Conservation (phyloP, 2,888 invertebrate genomes). For the Pseudeuparius sepicola region DNA sequence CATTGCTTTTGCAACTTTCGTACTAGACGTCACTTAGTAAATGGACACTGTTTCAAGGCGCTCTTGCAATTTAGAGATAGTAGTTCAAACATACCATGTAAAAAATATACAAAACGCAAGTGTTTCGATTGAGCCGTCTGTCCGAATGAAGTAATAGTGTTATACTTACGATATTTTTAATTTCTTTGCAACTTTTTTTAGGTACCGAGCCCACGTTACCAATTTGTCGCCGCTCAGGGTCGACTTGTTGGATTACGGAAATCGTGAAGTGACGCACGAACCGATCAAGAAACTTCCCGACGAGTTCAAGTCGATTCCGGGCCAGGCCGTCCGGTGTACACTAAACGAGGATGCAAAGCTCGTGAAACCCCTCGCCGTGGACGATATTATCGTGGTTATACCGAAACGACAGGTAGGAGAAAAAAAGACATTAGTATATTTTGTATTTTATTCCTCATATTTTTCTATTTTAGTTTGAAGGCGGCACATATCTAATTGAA, state of each 20-base stretch:
- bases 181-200: too few species aligned
- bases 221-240: slow-evolving; percentile 24
- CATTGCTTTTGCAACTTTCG: too few species aligned
- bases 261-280: slow-evolving; percentile 20
- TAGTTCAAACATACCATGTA: too few species aligned
- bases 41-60: too few species aligned
- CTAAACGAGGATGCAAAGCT: not conserved
- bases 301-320: slow-evolving; percentile 23
- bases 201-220: slow-evolving; percentile 28
- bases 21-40: too few species aligned
- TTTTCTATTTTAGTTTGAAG: slow-evolving; percentile 23
- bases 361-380: too few species aligned
- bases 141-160: slow-evolving; percentile 1
- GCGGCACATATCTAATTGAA: slow-evolving; percentile 23
- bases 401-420: too few species aligned
- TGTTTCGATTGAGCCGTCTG: too few species aligned
- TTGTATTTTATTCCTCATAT: slow-evolving; percentile 8
- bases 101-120: too few species aligned
- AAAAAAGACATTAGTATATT: not conserved
- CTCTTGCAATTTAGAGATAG: too few species aligned
- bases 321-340: slow-evolving; percentile 23
- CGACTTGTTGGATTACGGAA: slow-evolving; percentile 31
- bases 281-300: slow-evolving; percentile 22
- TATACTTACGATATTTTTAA: slow-evolving; percentile 2
- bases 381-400: too few species aligned